Evolutionary conservation across 2,888 invertebrate genomes (phyloP).

Genomic region (Dioctria linearis): DNA sequence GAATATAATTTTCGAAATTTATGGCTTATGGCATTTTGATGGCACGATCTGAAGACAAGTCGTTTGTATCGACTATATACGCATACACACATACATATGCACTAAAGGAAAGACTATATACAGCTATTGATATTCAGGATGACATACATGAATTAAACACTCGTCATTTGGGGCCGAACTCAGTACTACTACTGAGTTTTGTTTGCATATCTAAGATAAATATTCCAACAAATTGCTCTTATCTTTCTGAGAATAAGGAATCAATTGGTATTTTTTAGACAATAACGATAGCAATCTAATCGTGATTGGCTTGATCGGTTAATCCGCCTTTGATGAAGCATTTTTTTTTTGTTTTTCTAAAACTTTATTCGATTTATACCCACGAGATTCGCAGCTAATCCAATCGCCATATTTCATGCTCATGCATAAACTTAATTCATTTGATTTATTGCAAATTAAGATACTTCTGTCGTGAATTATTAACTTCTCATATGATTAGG

Average conservation of each 20-base stretch:
- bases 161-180: background rate
- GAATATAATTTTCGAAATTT: conserved; percentile 53
- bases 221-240: conserved; percentile 43
- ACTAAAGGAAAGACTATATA: too few relatives aligned
- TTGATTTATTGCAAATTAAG: conserved; percentile 44
- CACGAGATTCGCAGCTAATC: background rate
- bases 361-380: conserved; percentile 11
- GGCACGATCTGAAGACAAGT: conserved; percentile 47
- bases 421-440: conserved; percentile 32
- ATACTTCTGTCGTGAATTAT: conserved; percentile 39
- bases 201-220: conserved; percentile 45
- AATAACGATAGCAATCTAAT: conserved; percentile 30
- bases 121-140: conserved; percentile 16
- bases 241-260: conserved; percentile 12
- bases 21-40: conserved; percentile 51
- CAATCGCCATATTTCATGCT: conserved; percentile 4
- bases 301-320: conserved; percentile 37
- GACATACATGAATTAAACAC: conserved; percentile 23
- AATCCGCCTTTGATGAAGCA: background rate
- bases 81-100: background rate
- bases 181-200: conserved; percentile 1
- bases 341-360: background rate
- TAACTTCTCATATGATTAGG: conserved; percentile 38
- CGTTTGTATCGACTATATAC: conserved; percentile 5
- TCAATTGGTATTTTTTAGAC: conserved; percentile 20